These are phyloP conservation scores for Anolis sagrei DNA, from an alignment of 2,113 vertebrate species.

Conservation along the genomic window DNA sequence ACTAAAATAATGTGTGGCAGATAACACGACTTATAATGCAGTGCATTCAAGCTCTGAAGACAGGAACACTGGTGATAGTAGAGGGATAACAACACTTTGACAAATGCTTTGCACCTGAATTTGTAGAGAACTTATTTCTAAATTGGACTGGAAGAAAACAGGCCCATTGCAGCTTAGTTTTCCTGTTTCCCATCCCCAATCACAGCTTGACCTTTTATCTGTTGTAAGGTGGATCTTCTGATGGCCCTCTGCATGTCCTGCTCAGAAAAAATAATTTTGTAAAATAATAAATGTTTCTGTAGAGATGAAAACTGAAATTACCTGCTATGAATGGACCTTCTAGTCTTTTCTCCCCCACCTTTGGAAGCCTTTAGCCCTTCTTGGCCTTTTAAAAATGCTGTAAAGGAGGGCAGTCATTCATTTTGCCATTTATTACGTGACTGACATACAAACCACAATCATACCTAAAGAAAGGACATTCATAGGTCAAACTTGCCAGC, in stretches of 20 bases:
- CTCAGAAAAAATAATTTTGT: neutral
- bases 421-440: neutral
- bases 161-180: neutral
- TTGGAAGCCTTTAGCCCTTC: neutral
- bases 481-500: constrained; percentile 7
- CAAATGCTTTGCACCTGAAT: neutral
- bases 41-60: too few relatives aligned
- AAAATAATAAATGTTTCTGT: neutral
- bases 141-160: neutral
- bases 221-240: neutral
- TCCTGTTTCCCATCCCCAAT: neutral
- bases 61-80: too few relatives aligned
- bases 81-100: too few relatives aligned
- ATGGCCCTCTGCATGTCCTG: neutral
- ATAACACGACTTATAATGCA: too few relatives aligned
- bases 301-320: neutral
- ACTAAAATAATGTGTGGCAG: too few relatives aligned
- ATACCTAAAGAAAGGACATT: constrained; percentile 14
- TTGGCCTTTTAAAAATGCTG: neutral
- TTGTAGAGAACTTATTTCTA: neutral
- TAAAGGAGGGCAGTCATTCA: neutral
- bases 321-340: neutral
- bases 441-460: constrained; percentile 3
- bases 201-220: neutral
- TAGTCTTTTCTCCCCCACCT: neutral